These are phyloP conservation scores for Hypomesus transpacificus DNA, from an alignment of 2,113 vertebrate species.

Conservation along the genomic window DNA sequence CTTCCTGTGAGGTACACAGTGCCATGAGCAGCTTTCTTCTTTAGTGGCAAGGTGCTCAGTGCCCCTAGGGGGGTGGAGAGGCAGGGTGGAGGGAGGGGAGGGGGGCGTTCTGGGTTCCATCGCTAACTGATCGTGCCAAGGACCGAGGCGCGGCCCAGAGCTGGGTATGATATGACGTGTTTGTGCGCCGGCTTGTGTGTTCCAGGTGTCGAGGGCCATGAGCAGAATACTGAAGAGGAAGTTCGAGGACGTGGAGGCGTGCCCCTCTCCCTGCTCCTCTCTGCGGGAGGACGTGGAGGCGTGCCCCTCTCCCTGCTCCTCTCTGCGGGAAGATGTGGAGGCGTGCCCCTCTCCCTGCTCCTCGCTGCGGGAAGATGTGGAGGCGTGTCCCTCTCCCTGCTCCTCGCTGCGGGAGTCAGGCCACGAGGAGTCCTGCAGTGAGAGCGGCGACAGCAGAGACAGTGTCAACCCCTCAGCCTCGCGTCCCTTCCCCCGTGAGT, in stretches of 20 bases:
- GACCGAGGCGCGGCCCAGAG: constrained; percentile 52
- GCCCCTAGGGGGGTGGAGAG: constrained; percentile 49
- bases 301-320: constrained; percentile 91
- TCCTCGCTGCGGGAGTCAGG: constrained; percentile 83
- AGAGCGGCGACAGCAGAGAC: constrained; percentile 96
- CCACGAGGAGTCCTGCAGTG: constrained; percentile 94
- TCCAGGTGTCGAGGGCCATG: constrained; percentile 79
- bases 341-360: constrained; percentile 92
- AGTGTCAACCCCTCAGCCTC: constrained; percentile 95
- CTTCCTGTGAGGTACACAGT: constrained; percentile 53
- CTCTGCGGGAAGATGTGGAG: constrained; percentile 89
- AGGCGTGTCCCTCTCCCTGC: constrained; percentile 90
- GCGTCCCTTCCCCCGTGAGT: constrained; percentile 89
- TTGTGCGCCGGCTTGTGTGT: constrained; percentile 46
- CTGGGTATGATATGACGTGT: constrained; percentile 60
- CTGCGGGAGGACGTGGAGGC: constrained; percentile 91
- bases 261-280: constrained; percentile 92
- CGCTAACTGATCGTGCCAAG: constrained; percentile 65
- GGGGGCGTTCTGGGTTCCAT: constrained; percentile 36
- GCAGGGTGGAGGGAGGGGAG: background rate
- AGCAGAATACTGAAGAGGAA: constrained; percentile 96
- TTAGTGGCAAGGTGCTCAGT: constrained; percentile 67
- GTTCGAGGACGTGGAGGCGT: constrained; percentile 96
- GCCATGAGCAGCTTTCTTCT: constrained; percentile 66
- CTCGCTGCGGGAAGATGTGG: constrained; percentile 81